A percentile compares a stretch with the other conserved stretches of the same genome.
Conservation (phyloP, 2,113 vertebrate genomes). For the Sinocyclocheilus anshuiensis region DNA sequence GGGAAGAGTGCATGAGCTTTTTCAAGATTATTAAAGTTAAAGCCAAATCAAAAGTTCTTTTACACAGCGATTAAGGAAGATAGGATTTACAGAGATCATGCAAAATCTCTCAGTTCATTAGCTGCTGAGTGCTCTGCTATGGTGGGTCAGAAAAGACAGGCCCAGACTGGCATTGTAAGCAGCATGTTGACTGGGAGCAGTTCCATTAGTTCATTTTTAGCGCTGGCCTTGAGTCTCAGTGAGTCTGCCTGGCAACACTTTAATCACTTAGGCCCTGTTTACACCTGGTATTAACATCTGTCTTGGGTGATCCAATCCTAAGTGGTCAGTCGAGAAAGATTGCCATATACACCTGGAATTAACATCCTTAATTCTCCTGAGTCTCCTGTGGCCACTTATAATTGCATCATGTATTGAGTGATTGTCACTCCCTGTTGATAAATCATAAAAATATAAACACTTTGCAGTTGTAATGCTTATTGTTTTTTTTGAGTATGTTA, state of each 20-base stretch:
- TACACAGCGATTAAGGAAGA: not conserved
- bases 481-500: not conserved
- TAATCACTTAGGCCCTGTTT: constrained; percentile 48
- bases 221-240: constrained; percentile 76
- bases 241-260: constrained; percentile 79
- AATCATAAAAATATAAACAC: not conserved
- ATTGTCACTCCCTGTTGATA: not conserved
- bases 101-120: constrained; percentile 20
- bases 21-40: not conserved
- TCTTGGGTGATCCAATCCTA: not conserved
- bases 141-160: constrained; percentile 58
- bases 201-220: constrained; percentile 80
- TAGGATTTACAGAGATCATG: not conserved
- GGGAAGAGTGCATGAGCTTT: not conserved
- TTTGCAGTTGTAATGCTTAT: not conserved
- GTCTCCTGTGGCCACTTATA: not conserved
- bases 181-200: constrained; percentile 77
- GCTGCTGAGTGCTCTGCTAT: not conserved
- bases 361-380: not conserved
- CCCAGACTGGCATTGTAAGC: constrained; percentile 78
- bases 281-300: constrained; percentile 15
- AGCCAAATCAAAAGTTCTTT: not conserved
- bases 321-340: not conserved
- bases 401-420: not conserved
- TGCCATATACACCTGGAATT: not conserved